Conservation (phyloP, 2,797 vertebrate genomes). For the Micropoecilia bifurca region DNA sequence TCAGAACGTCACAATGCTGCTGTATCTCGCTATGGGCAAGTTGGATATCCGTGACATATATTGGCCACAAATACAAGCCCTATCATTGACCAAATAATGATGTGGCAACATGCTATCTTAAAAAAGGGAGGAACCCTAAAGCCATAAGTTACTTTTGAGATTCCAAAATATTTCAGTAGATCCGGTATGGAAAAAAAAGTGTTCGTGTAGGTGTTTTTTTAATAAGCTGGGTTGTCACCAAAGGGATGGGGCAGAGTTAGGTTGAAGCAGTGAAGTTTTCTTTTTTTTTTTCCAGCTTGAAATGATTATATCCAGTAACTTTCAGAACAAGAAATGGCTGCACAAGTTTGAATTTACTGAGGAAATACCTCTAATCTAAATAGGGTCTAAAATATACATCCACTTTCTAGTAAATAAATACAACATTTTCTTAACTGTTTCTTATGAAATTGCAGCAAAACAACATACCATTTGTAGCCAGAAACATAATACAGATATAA, state of each 20-base stretch:
- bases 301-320: background rate
- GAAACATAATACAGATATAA: background rate
- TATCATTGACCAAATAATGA: slow-evolving; percentile 1
- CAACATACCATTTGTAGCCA: background rate
- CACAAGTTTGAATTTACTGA: background rate
- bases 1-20: slow-evolving; percentile 35
- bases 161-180: background rate
- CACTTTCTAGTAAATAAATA: background rate
- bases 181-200: background rate
- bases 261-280: background rate
- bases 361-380: background rate
- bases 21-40: slow-evolving; percentile 28
- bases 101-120: background rate
- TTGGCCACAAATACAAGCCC: slow-evolving; percentile 17
- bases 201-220: background rate
- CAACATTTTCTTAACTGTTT: background rate
- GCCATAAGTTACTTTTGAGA: background rate
- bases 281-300: background rate
- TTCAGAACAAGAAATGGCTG: background rate
- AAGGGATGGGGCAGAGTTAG: background rate
- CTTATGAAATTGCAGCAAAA: background rate
- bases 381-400: background rate
- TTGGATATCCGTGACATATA: slow-evolving; percentile 35
- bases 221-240: background rate
- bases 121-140: background rate